Conservation (phyloP, 2,888 invertebrate genomes). For the Rhogogaster chlorosoma region DNA sequence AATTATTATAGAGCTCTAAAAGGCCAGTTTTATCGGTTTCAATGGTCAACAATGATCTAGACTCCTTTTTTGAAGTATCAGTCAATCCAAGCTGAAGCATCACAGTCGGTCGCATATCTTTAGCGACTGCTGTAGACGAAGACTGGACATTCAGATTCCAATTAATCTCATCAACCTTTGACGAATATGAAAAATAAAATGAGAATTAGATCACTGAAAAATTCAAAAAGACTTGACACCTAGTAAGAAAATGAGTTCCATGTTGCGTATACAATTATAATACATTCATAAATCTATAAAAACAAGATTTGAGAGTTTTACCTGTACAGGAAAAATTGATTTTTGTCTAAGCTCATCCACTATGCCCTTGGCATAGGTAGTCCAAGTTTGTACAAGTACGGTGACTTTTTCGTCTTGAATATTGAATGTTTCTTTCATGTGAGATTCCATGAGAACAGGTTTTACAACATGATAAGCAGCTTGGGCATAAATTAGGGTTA, state of each 20-base stretch:
- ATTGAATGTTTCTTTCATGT: constrained; percentile 66
- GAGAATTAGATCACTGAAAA: not conserved
- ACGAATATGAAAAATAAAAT: not conserved
- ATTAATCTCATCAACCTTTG: constrained; percentile 68
- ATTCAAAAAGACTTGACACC: not conserved
- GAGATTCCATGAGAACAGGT: constrained; percentile 64
- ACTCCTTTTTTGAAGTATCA: constrained; percentile 56
- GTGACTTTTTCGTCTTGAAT: constrained; percentile 67
- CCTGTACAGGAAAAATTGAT: constrained; percentile 71
- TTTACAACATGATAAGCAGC: constrained; percentile 69
- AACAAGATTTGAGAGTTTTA: constrained; percentile 53
- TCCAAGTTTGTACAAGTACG: constrained; percentile 70
- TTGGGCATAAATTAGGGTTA: constrained; percentile 67
- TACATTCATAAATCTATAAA: constrained; percentile 33
- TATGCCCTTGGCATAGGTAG: constrained; percentile 68
- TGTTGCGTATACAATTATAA: not conserved
- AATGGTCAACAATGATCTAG: constrained; percentile 66
- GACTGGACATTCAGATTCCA: constrained; percentile 71
- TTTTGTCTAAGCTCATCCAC: constrained; percentile 66
- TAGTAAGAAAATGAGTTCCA: not conserved
- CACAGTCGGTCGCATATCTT: constrained; percentile 67
- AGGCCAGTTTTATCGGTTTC: constrained; percentile 71
- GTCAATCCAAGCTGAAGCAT: constrained; percentile 69
- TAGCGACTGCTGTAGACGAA: constrained; percentile 68
- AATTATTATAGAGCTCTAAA: constrained; percentile 67